phyloP scores from a whole-genome alignment of 2,113 vertebrate genomes.

The Shinisaurus crocodilurus region DNA sequence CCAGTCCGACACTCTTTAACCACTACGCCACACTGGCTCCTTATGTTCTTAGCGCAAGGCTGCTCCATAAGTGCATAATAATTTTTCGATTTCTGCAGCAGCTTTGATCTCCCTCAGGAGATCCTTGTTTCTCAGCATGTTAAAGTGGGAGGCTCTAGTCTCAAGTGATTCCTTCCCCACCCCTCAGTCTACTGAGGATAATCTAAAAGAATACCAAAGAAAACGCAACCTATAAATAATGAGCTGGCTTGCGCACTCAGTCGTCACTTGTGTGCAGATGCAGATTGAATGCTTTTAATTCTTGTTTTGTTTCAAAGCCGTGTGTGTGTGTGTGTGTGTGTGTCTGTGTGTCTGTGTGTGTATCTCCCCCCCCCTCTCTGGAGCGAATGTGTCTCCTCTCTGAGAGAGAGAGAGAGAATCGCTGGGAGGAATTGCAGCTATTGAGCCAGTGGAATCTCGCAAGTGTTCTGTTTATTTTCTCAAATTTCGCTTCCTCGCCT shows the following conservation, averaged over 20 bases:
- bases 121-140: not conserved
- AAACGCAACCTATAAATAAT: not conserved
- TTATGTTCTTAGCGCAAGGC: not conserved
- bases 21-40: no score
- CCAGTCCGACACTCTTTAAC: no score
- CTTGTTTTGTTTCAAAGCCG: not conserved
- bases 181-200: not conserved
- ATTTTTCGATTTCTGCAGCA: not conserved
- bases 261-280: not conserved
- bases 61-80: not conserved
- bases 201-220: not conserved
- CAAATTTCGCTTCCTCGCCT: not conserved
- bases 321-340: not conserved
- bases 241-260: not conserved
- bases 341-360: not conserved
- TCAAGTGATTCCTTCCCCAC: not conserved
- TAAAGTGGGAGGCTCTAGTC: not conserved
- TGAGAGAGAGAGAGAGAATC: not conserved
- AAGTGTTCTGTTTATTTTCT: slow-evolving; percentile 33
- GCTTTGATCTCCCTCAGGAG: not conserved
- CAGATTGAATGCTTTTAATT: not conserved
- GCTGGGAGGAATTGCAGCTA: not conserved
- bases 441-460: not conserved
- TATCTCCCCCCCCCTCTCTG: no score
- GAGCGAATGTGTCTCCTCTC: not conserved